Conservation (phyloP, 2,797 vertebrate species). For the Argya squamiceps region DNA sequence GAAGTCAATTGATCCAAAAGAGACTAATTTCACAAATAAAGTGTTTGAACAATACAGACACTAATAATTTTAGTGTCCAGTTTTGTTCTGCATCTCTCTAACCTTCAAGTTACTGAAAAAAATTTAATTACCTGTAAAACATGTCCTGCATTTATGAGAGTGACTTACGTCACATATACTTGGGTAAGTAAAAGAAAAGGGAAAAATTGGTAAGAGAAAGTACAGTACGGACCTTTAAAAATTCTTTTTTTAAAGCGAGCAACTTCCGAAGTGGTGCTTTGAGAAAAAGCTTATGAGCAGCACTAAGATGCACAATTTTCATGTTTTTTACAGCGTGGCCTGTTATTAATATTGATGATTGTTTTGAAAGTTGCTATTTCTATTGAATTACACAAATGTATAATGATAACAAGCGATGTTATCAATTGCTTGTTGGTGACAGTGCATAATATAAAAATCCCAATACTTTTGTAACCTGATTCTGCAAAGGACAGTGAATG, state of each 20-base stretch:
- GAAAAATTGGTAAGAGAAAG: neutral
- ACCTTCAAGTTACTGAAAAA: neutral
- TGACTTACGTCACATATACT: neutral
- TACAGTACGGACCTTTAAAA: neutral
- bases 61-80: neutral
- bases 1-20: slow-evolving; percentile 51
- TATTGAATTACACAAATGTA: neutral
- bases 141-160: neutral
- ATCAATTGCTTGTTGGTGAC: neutral
- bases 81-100: neutral
- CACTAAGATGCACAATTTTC: neutral
- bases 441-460: neutral
- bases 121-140: neutral
- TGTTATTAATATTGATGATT: neutral
- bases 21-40: slow-evolving; percentile 4
- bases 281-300: neutral
- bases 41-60: neutral
- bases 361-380: neutral
- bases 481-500: neutral
- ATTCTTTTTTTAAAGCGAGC: neutral
- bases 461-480: neutral
- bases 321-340: neutral
- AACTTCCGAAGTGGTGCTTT: neutral
- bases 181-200: neutral
- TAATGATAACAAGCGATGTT: neutral